Base-by-base conservation (phyloP, 2,113 vertebrate genomes). In the Machaerirhynchus nigripectus region DNA sequence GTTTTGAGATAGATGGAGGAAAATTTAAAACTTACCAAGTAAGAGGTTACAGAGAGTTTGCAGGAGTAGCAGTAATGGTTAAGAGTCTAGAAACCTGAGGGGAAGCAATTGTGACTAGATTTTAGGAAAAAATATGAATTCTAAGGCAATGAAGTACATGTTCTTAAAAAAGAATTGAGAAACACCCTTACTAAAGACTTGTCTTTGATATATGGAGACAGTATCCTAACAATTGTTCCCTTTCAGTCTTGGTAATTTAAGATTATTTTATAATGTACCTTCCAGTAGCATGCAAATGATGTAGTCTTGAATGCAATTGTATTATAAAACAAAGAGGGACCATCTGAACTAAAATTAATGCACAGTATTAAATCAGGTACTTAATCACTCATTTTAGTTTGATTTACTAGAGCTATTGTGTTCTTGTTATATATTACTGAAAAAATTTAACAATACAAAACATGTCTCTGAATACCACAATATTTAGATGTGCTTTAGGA, bases 361-460 rank as follows among this genome's bases (percentile, higher is more conserved):
- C 68, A 61, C 63, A 87, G 33, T 84, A 81, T 84, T 96, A 91
- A 92, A 84, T 93, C 50, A 30, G 65, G 47, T 91, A 92, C 84
- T 97, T 97, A 97, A 97, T 98, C 95, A 97, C 61, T 97, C 37
- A 53, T 97, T 96, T 96, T 87, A 83, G 87, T 95, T 96, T 98
- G 97, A 98, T 98, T 98, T 98, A 98, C 95, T 85, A 95, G 94
- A 88, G 82, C 92, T 95, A 93, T 97, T 97, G 96, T 97, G 81
- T 97, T 97, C 96, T 91, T 81, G 82, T 97, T 97, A 93, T 96
- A 79, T 83, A 94, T 92, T 96, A 96, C 94, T 77, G 92, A 95
- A 97, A 97, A 95, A 96, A 95, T 55, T 82, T 91, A 97, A 95
- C 89, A 93, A 96, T 94, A 96, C 95, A 96, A 75, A 96, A 96